These are phyloP conservation scores for Gallinago paraguaiae DNA, from an alignment of 2,113 vertebrate species.

Conservation along the genomic window DNA sequence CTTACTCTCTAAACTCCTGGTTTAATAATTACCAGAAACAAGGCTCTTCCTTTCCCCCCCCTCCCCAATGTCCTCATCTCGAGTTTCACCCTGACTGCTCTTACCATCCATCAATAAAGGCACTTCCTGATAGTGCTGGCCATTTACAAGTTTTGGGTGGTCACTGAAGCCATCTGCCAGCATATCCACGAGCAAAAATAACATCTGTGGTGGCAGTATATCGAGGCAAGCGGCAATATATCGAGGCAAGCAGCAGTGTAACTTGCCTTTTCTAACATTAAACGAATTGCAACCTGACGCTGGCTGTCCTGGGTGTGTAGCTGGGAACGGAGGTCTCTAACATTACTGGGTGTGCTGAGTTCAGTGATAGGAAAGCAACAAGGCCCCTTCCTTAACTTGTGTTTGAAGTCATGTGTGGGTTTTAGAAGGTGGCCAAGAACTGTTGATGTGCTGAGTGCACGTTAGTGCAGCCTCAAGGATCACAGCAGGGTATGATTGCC, in stretches of 20 bases:
- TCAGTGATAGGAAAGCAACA: background rate
- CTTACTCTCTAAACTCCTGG: background rate
- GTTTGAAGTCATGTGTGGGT: rapidly evolving
- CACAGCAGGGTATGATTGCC: background rate
- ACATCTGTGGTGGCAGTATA: background rate
- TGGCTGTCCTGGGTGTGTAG: background rate
- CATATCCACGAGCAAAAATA: background rate
- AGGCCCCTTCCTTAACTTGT: background rate
- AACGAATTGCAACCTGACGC: background rate
- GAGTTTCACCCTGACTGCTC: background rate
- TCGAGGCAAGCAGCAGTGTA: background rate
- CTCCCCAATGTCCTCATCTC: background rate
- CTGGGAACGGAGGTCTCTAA: background rate
- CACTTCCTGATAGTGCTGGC: background rate
- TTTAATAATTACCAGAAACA: background rate
- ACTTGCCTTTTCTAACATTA: background rate
- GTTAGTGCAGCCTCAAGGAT: background rate
- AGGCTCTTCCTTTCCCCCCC: background rate
- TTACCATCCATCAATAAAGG: background rate
- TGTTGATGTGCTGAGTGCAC: background rate
- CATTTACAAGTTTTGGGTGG: background rate
- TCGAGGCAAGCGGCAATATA: background rate
- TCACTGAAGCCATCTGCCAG: background rate
- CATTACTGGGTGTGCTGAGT: background rate
- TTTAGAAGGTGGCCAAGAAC: background rate